Base-by-base conservation (phyloP, 2,888 invertebrate genomes). In the Morpho achilles region DNA sequence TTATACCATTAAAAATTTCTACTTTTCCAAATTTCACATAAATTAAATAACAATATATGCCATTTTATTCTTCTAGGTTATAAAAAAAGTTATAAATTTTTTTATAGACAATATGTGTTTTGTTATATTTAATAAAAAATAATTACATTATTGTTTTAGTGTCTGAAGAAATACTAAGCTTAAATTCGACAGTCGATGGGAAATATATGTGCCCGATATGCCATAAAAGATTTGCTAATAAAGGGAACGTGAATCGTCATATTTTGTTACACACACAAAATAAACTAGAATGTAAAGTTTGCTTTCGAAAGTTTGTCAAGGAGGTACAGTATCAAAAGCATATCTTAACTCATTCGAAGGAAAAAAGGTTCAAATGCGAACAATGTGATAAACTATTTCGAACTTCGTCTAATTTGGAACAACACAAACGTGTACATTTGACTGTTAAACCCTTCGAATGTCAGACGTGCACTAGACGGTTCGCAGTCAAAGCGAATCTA, bases 261-360 rank as follows among this genome's bases (percentile, higher is more conserved):
- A 51, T 67, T 10, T 10, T 60, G 0, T 22, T 70, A 7, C 73
- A 72, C 61, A 65, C 56, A 3, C 60, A 63, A 6, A 58, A 65
- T 39, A 67, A 65, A 41, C 58, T 83, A 0, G 75, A 77, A 0
- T 87, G 86, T 41, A 75, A 75, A 8, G 68, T 84, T 0, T 87
- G 86, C 32, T 72, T 77, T 6, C 78, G 78, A 16, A 68, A 72
- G 16, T 85, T 85, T 45, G 52, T 62, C 7, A 65, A 65, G 32
- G 49, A 61, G 7, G 55, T 23, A 0, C 63, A 67, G 7, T 64
- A 67, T 10, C 59, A 66, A 10, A 63, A 59, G 23, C 70, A 70
- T 40, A 23, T 68, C 0, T 40, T 58, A 3, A 55, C 62, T 0
- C 80, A 82, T 39, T 57, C 64, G 0, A 49, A 49, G 0, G 62